These are phyloP conservation scores for Drosophila trapezifrons DNA, from an alignment of 1,140 invertebrate genomes.

Conservation along the genomic window DNA sequence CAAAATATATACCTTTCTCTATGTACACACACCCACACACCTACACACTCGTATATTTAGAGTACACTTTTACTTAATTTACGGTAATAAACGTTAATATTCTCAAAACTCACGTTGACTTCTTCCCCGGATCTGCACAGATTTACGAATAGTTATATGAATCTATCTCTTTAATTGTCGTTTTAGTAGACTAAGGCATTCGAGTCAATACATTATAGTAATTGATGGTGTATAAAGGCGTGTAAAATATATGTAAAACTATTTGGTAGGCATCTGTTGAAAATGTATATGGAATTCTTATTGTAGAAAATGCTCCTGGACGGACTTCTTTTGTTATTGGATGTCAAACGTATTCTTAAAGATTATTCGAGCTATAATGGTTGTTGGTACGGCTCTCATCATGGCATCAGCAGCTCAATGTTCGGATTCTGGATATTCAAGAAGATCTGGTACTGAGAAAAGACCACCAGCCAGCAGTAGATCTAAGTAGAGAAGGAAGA, in stretches of 20 bases:
- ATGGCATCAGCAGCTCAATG: constrained; percentile 91
- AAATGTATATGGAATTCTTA: constrained; percentile 32
- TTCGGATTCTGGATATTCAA: constrained; percentile 92
- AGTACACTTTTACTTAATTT: constrained; percentile 49
- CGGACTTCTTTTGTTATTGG: constrained; percentile 28
- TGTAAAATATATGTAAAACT: constrained; percentile 55
- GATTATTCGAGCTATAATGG: constrained; percentile 24
- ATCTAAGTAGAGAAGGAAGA: constrained; percentile 86
- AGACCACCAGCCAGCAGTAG: constrained; percentile 93
- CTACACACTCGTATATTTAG: constrained; percentile 41
- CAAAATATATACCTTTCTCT: constrained; percentile 63
- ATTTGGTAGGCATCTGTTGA: constrained; percentile 42
- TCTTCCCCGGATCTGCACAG: constrained; percentile 10
- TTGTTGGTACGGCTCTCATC: constrained; percentile 41
- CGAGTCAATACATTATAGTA: constrained; percentile 35
- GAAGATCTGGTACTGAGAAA: constrained; percentile 92
- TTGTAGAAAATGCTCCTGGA: constrained; percentile 34
- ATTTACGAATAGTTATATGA: constrained; percentile 19
- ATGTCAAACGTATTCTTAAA: constrained; percentile 8
- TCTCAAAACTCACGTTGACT: constrained; percentile 22
- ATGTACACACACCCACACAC: constrained; percentile 35
- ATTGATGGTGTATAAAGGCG: constrained; percentile 45
- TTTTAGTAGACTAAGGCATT: constrained; percentile 51
- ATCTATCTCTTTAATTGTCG: constrained; percentile 39
- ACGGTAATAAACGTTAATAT: constrained; percentile 71